Evolutionary conservation across 2,797 vertebrate species (phyloP), one percentile per base, ranked within the genome.

Genomic region (Anniella stebbinsi): DNA sequence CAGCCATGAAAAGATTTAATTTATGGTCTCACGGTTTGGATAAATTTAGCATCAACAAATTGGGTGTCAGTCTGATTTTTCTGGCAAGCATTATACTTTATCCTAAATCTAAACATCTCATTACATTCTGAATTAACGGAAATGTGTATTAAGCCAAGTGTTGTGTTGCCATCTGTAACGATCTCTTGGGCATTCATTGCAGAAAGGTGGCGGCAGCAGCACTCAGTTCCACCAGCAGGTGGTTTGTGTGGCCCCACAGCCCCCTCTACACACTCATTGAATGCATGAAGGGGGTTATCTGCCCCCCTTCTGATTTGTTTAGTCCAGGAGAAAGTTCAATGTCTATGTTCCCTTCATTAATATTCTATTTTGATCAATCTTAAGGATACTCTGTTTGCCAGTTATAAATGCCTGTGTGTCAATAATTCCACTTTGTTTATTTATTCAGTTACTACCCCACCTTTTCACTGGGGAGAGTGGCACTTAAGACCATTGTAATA

Each of bases 11-110:
- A 88, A 87, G 30, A 90, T 76, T 82, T 67, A 90, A 87, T 83
- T 75, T 76, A 38, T 83, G 30, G 80, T 66, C 54, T 88, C 41
- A 36, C 30, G 12, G 17, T 77, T 83, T 38, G 70, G 33, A 94
- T 94, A 95, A 94, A 96, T 95, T 96, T 91, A 95, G 93, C 93
- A 94, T 93, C 89, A 88, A 87, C 92, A 96, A 95, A 97, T 96
- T 94, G 92, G 73, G 90, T 0, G 69, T 95, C 94, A 95, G 23
- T 89, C 92, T 94, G 88, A 95, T 95, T 96, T 95, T 93, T 94
- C 90, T 87, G 92, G 87, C 60, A 87, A 87, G 41, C 80, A 91
- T 94, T 96, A 95, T 92, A 77, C 73, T 87, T 94, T 95, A 73
- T 90, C 78, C 60, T 82, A 87, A 94, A 92, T 89, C 84, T 93